These are phyloP conservation scores for Leptatherina wallacei DNA, from an alignment of 2,797 vertebrate species.

Conservation along the genomic window DNA sequence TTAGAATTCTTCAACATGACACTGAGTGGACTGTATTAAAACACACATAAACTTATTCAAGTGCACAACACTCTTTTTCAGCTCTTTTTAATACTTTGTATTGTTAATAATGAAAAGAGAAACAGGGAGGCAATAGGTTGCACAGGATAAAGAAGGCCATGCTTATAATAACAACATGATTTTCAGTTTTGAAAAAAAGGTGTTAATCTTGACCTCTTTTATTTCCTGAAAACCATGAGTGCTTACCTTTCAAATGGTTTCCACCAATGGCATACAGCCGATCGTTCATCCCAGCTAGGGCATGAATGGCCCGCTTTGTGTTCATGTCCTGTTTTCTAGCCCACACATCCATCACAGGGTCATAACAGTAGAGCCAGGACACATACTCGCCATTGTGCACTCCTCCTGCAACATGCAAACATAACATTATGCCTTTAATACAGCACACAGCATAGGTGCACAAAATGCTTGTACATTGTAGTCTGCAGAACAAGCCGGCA, in stretches of 20 bases:
- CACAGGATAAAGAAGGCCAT: slow-evolving; percentile 29
- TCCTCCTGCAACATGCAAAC: slow-evolving; percentile 85
- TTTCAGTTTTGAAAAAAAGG: slow-evolving; percentile 28
- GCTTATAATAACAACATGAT: slow-evolving; percentile 29
- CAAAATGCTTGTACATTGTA: not conserved
- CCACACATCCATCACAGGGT: slow-evolving; percentile 98
- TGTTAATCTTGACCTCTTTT: slow-evolving; percentile 35
- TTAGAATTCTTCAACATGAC: slow-evolving; percentile 12
- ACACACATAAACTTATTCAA: slow-evolving; percentile 5
- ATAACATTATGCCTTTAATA: slow-evolving; percentile 20
- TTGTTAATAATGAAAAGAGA: slow-evolving; percentile 24
- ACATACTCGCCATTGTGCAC: slow-evolving; percentile 99
- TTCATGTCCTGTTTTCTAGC: slow-evolving; percentile 99
- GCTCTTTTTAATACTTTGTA: slow-evolving; percentile 13
- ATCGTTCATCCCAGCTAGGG: slow-evolving; percentile 97
- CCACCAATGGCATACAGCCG: slow-evolving; percentile 98
- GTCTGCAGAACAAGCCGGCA: not conserved
- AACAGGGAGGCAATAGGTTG: slow-evolving; percentile 10
- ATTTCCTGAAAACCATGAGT: slow-evolving; percentile 31
- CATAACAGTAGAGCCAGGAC: slow-evolving; percentile 99
- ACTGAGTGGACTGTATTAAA: not conserved
- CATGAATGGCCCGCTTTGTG: slow-evolving; percentile 98
- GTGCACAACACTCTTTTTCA: not conserved
- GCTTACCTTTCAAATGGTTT: slow-evolving; percentile 98
- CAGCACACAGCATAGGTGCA: slow-evolving; percentile 4